phyloP scores from a whole-genome alignment of 92 coral and sea anemone species.

The Porites divaricata region DNA sequence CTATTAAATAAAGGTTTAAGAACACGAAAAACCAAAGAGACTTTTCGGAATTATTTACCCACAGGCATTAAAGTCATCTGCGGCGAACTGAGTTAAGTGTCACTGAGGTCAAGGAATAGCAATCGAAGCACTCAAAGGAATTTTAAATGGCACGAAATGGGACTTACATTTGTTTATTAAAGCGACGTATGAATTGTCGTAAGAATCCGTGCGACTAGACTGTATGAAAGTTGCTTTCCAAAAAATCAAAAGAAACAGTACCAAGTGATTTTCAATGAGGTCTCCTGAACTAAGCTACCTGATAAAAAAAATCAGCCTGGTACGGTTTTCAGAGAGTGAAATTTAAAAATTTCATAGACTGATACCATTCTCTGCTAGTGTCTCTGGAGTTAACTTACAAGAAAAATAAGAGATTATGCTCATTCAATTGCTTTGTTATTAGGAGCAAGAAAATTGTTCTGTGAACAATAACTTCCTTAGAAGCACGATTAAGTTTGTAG shows the following conservation, averaged over 20 bases:
- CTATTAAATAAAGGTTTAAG: background rate
- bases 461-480: background rate
- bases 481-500: background rate
- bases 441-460: background rate
- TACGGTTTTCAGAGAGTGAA: no score
- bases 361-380: no score
- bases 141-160: background rate
- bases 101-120: slow-evolving; percentile 23
- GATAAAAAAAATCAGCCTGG: no score
- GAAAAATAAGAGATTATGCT: no score
- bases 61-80: background rate
- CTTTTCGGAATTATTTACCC: background rate
- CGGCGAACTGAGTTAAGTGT: background rate
- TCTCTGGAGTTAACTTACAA: no score
- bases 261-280: no score
- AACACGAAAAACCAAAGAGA: background rate
- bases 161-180: background rate
- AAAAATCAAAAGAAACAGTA: no score
- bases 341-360: no score
- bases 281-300: no score
- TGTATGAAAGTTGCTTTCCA: background rate
- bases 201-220: no score
- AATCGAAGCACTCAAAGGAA: slow-evolving; percentile 14
- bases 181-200: no score
- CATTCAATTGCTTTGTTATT: background rate